These are phyloP conservation scores for Octomys mimax DNA, from an alignment of 2,797 vertebrate species.

Conservation along the genomic window DNA sequence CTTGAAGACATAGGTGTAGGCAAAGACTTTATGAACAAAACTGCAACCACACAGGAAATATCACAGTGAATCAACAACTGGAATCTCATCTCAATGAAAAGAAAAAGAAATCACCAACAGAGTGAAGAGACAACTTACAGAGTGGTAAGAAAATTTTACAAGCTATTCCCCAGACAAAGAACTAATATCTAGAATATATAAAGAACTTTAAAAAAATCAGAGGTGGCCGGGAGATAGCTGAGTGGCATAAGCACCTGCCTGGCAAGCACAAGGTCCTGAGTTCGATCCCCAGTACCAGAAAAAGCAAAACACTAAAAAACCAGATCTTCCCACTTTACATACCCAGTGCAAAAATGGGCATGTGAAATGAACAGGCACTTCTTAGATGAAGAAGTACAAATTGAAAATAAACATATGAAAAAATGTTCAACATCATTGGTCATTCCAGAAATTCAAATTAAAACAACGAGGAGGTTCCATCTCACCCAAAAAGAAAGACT, in stretches of 20 bases:
- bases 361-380: neutral
- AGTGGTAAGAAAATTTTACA: neutral
- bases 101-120: neutral
- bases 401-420: neutral
- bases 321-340: neutral
- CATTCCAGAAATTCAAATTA: no score
- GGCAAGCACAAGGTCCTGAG: no score
- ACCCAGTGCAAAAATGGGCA: neutral
- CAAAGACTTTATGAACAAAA: neutral
- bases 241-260: no score
- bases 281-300: no score
- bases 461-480: neutral
- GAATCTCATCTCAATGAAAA: neutral
- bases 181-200: neutral
- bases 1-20: neutral
- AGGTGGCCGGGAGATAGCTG: no score
- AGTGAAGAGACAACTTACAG: neutral
- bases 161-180: neutral
- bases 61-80: neutral
- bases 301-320: neutral
- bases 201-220: neutral
- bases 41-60: neutral
- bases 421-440: neutral
- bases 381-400: neutral
- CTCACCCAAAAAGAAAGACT: neutral